A percentile compares a stretch with the other conserved stretches of the same genome.
Conservation (phyloP, 2,113 vertebrate genomes). For the Poicephalus meyeri region DNA sequence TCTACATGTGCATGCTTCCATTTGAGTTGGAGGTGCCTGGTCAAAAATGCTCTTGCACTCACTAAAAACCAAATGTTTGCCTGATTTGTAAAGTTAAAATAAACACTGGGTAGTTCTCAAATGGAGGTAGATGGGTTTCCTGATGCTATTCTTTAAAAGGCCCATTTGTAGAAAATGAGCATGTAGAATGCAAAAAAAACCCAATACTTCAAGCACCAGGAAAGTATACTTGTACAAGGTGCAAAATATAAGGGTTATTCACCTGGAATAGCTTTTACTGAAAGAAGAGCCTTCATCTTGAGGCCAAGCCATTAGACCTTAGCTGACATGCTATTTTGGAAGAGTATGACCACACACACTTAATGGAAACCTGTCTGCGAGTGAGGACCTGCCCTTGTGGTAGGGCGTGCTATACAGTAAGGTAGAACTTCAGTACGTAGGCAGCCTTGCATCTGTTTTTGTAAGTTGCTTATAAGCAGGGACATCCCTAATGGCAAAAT, state of each 20-base stretch:
- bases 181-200: not conserved
- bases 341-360: not conserved
- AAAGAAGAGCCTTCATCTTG: not conserved
- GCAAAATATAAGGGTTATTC: not conserved
- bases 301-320: not conserved
- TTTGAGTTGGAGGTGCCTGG: not conserved
- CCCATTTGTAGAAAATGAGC: fast-evolving
- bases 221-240: not conserved
- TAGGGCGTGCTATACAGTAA: not conserved
- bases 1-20: not conserved
- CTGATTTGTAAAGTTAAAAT: not conserved
- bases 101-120: not conserved
- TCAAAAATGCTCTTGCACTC: not conserved
- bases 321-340: not conserved
- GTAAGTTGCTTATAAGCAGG: not conserved
- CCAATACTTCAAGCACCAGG: not conserved
- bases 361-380: not conserved
- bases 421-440: not conserved
- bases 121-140: not conserved
- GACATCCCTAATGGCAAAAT: not conserved
- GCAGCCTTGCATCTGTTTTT: not conserved
- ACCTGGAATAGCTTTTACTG: not conserved
- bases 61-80: not conserved
- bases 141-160: not conserved
- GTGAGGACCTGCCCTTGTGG: not conserved